Conservation (phyloP, 2,888 invertebrate species). For the Yponomeuta evonymella region DNA sequence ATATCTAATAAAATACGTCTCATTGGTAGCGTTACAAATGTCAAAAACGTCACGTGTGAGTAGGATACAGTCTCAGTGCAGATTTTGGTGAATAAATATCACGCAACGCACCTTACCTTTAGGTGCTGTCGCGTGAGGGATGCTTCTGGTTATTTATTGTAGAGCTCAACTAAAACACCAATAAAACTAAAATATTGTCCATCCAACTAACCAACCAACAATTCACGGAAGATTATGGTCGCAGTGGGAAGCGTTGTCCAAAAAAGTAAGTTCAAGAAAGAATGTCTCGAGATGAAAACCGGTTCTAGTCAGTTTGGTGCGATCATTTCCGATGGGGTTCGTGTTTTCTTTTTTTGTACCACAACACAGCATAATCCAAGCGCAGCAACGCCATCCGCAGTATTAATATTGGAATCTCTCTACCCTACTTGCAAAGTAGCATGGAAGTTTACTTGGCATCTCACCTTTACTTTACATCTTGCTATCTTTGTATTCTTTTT, state of each 20-base stretch:
- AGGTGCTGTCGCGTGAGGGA: too few relatives aligned
- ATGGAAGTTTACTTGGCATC: too few relatives aligned
- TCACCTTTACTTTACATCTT: too few relatives aligned
- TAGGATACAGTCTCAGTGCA: too few relatives aligned
- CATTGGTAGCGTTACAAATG: too few relatives aligned
- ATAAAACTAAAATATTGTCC: background rate
- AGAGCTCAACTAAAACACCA: background rate
- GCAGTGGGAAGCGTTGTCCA: constrained; percentile 15
- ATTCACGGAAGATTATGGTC: constrained; percentile 16
- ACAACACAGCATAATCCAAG: constrained; percentile 25
- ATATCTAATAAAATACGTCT: too few relatives aligned
- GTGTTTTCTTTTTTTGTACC: constrained; percentile 45
- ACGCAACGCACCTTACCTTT: too few relatives aligned
- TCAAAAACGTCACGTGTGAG: too few relatives aligned
- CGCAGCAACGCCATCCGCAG: constrained; percentile 21
- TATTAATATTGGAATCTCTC: too few relatives aligned
- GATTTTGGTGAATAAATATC: too few relatives aligned
- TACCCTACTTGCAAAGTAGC: too few relatives aligned
- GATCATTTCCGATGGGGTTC: constrained; percentile 70
- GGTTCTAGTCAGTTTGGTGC: constrained; percentile 49
- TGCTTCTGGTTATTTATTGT: background rate
- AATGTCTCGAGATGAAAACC: constrained; percentile 52
- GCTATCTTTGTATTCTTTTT: too few relatives aligned
- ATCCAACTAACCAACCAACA: background rate
- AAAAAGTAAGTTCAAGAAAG: constrained; percentile 12